phyloP scores from a whole-genome alignment of 2,888 invertebrate species.

The Lithosia quadra region DNA sequence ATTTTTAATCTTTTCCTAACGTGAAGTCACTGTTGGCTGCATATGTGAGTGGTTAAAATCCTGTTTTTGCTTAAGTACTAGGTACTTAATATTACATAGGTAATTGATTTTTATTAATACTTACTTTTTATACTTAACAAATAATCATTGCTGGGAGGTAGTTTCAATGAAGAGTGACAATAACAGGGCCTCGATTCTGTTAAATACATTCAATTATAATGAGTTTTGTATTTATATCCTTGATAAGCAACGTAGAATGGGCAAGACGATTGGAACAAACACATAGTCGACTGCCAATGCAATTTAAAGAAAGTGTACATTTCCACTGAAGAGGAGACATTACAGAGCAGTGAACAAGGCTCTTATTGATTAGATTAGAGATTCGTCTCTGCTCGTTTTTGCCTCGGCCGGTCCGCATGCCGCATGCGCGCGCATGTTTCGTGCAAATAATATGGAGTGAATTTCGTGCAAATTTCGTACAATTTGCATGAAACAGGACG shows the following conservation, averaged over 20 bases:
- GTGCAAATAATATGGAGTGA: too few species aligned
- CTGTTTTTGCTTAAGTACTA: too few species aligned
- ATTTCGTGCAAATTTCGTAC: too few species aligned
- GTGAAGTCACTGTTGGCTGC: too few species aligned
- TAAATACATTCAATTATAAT: neutral
- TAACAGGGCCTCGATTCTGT: neutral
- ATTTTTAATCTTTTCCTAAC: too few species aligned
- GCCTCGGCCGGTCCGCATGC: neutral
- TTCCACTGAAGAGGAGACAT: neutral
- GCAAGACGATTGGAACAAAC: neutral
- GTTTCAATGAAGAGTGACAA: neutral
- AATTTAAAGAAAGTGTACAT: neutral
- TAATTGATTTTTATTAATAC: too few species aligned
- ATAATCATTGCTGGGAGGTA: too few species aligned
- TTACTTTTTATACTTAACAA: too few species aligned
- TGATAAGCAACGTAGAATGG: neutral
- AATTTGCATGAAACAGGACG: too few species aligned
- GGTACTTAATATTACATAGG: too few species aligned
- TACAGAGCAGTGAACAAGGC: neutral
- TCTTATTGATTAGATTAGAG: too few species aligned
- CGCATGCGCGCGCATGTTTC: too few species aligned
- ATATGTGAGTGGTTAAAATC: neutral
- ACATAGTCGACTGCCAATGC: neutral
- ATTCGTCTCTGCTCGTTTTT: neutral
- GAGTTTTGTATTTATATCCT: neutral